Base-by-base conservation (phyloP, 2,797 vertebrate genomes). In the Halcyon chelicuti region DNA sequence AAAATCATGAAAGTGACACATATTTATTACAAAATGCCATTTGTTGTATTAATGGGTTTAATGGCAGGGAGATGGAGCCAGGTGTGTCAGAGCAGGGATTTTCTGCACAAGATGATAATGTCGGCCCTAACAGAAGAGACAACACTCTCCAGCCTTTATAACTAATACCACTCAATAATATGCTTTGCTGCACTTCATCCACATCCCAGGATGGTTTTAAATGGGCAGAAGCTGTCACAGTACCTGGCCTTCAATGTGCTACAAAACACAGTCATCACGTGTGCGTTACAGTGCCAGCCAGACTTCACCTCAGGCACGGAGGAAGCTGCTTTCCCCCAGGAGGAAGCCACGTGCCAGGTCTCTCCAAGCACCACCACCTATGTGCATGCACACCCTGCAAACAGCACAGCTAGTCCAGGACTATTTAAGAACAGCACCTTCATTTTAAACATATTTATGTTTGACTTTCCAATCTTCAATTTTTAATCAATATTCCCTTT, bases 11-110 rank as follows among this genome's bases (percentile, higher is more conserved):
- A 87, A 93, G 79, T 68, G 95, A 94, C 94, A 95, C 3, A 0
- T 87, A 97, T 97, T 97, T 97, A 96, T 94, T 95, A 87, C 82
- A 81, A 93, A 96, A 91, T 60, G 73, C 74, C 85, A 87, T 84
- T 96, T 96, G 93, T 90, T 86, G 85, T 22, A 88, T 93, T 83
- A 96, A 94, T 92, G 0, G 39, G 7, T 80, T 47, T 75, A 83
- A 88, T 49, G 44, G 88, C 63, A 54, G 46, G 66, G 94, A 95
- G 78, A 82, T 39, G 57, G 93, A 86, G 95, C 81, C 96, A 96
- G 91, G 90, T 96, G 70, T 28, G 78, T 58, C 91, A 70, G n/a
- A 62, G 88, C 87, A 86, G 93, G 8, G 78, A 63, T 72, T 73
- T 83, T 42, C 82, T 82, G 42, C 81, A 52, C 76, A 29, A 18